phyloP scores from a whole-genome alignment of 1,140 invertebrate species.

The Drosophila fuyamai region DNA sequence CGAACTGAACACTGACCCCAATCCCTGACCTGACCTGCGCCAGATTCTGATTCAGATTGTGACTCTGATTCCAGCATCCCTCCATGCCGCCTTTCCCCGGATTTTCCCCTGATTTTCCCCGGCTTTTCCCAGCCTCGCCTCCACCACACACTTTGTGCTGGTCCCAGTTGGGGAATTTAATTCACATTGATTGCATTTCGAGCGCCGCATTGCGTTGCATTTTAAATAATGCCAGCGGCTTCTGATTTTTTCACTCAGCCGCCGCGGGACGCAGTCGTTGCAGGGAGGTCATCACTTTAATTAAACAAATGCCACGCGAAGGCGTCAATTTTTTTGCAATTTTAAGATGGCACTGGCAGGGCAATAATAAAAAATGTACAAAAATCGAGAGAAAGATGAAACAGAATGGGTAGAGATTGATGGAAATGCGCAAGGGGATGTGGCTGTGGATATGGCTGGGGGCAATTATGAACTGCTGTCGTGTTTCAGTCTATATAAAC shows the following conservation, averaged over 20 bases:
- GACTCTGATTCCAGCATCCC: constrained; percentile 29
- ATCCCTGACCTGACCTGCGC: constrained; percentile 44
- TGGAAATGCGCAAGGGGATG: constrained; percentile 2
- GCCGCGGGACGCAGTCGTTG: constrained; percentile 14
- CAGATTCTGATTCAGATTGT: constrained; percentile 48
- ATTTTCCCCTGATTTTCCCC: constrained; percentile 5
- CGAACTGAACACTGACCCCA: constrained; percentile 56
- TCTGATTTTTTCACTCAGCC: constrained; percentile 45
- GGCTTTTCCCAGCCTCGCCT: not conserved
- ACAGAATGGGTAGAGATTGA: constrained; percentile 11
- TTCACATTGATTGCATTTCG: constrained; percentile 81
- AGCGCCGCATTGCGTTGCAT: constrained; percentile 80
- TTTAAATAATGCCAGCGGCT: constrained; percentile 81
- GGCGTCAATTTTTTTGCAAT: constrained; percentile 54
- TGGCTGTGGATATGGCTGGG: constrained; percentile 1
- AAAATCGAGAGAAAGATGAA: not conserved
- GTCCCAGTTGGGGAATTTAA: constrained; percentile 72
- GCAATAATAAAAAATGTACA: not conserved
- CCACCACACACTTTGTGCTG: constrained; percentile 39
- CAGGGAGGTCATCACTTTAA: constrained; percentile 69
- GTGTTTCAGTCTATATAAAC: constrained; percentile 16
- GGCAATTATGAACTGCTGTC: constrained; percentile 60
- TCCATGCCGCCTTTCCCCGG: not conserved
- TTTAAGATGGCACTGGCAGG: constrained; percentile 33
- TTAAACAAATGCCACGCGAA: constrained; percentile 77